These are phyloP conservation scores for Dromaius novaehollandiae DNA, from an alignment of 2,113 vertebrate genomes.

Conservation along the genomic window DNA sequence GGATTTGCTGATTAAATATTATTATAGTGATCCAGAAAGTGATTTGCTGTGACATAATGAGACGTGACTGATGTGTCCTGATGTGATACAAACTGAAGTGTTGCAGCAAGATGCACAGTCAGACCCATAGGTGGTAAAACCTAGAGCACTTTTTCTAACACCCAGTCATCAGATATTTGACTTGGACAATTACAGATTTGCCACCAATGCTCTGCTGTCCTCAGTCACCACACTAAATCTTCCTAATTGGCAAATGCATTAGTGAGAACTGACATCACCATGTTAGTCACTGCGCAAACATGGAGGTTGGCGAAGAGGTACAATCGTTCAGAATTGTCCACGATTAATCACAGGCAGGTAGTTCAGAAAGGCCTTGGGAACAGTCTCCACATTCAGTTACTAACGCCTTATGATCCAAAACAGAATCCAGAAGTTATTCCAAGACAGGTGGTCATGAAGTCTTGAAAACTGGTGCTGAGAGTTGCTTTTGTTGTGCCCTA, in stretches of 20 bases:
- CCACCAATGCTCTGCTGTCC: conserved; percentile 39
- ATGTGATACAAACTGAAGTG: conserved; percentile 23
- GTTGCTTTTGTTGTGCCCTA: conserved; percentile 33
- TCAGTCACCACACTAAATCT: conserved; percentile 66
- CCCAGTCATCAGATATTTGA: conserved; percentile 50
- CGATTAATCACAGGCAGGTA: conserved; percentile 66
- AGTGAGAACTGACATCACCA: conserved; percentile 64
- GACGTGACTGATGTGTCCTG: conserved; percentile 33
- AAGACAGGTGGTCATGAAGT: conserved; percentile 26
- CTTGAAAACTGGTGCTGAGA: conserved; percentile 44
- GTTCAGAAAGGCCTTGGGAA: conserved; percentile 22
- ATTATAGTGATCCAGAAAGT: conserved; percentile 29
- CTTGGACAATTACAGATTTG: conserved; percentile 65
- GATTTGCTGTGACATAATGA: conserved; percentile 1
- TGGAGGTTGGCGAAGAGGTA: conserved; percentile 28
- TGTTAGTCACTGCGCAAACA: conserved; percentile 59
- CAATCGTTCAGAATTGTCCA: conserved; percentile 20
- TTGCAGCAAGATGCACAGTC: conserved; percentile 17
- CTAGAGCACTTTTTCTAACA: conserved; percentile 53
- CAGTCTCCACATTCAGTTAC: conserved; percentile 46
- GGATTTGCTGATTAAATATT: conserved; percentile 44
- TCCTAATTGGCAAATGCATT: conserved; percentile 67
- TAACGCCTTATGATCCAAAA: conserved; percentile 47
- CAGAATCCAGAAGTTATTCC: conserved; percentile 55
- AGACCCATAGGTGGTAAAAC: conserved; percentile 33